phyloP scores from a whole-genome alignment of 2,888 invertebrate species.

The Cataglyphis rosenhaueri region DNA sequence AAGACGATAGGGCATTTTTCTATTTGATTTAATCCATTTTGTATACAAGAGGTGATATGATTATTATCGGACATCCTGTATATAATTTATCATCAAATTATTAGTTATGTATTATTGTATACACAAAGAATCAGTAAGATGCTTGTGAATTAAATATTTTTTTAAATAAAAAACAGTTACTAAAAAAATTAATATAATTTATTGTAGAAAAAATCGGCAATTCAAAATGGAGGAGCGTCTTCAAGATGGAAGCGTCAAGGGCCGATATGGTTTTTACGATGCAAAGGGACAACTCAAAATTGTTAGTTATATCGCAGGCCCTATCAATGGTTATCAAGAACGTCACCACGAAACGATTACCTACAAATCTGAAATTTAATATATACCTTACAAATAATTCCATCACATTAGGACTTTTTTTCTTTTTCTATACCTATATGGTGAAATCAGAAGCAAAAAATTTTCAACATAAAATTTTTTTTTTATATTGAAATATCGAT shows the following conservation, averaged over 20 bases:
- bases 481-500: too few species aligned
- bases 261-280: slow-evolving; percentile 93
- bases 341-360: slow-evolving; percentile 78
- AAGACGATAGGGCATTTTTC: too few species aligned
- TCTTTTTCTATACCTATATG: too few species aligned
- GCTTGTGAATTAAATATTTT: background rate
- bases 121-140: background rate
- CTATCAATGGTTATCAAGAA: slow-evolving; percentile 89
- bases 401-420: too few species aligned
- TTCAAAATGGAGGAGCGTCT: slow-evolving; percentile 93
- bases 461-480: too few species aligned
- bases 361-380: slow-evolving; percentile 39
- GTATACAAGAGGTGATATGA: too few species aligned
- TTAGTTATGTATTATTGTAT: background rate
- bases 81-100: slow-evolving; percentile 1
- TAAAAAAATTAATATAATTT: background rate
- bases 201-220: slow-evolving; percentile 90
- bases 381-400: background rate
- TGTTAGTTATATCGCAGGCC: slow-evolving; percentile 91
- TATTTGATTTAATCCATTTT: too few species aligned
- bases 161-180: background rate
- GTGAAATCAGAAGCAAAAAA: too few species aligned
- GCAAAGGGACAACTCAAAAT: slow-evolving; percentile 91
- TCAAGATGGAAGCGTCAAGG: slow-evolving; percentile 91
- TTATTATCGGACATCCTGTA: too few species aligned